These are phyloP conservation scores for Bettongia penicillata DNA, from an alignment of 2,113 vertebrate species.

Conservation along the genomic window DNA sequence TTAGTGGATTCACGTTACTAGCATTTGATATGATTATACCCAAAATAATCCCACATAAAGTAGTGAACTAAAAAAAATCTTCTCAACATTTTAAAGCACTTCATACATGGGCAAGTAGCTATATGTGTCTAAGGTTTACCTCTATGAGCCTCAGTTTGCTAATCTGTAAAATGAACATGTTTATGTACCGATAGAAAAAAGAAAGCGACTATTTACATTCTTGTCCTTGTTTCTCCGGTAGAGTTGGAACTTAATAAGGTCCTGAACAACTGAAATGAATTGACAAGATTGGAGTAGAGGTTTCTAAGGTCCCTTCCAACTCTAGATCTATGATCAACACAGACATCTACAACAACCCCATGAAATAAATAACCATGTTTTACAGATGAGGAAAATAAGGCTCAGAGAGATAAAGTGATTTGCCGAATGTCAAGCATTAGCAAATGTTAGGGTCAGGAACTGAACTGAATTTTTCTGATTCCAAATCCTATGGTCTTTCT, in stretches of 20 bases:
- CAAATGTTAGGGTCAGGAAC: not conserved
- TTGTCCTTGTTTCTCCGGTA: not conserved
- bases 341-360: not conserved
- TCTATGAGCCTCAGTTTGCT: not conserved
- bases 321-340: not conserved
- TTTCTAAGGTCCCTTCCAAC: not conserved
- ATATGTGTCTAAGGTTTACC: not conserved
- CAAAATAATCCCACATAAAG: not conserved
- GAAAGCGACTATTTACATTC: not conserved
- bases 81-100: not conserved
- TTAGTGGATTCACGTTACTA: not conserved
- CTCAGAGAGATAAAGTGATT: not conserved
- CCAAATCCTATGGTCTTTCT: not conserved
- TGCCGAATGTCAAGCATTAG: not conserved
- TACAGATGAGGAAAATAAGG: not conserved
- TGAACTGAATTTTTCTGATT: not conserved
- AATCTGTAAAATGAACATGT: not conserved
- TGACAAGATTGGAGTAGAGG: not conserved
- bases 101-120: not conserved
- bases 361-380: not conserved
- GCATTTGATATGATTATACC: not conserved
- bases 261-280: not conserved
- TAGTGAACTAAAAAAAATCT: not conserved
- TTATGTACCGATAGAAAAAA: not conserved
- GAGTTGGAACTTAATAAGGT: not conserved